Evolutionary conservation across 2,888 invertebrate species (phyloP).

Genomic region (Lepas anatifera): DNA sequence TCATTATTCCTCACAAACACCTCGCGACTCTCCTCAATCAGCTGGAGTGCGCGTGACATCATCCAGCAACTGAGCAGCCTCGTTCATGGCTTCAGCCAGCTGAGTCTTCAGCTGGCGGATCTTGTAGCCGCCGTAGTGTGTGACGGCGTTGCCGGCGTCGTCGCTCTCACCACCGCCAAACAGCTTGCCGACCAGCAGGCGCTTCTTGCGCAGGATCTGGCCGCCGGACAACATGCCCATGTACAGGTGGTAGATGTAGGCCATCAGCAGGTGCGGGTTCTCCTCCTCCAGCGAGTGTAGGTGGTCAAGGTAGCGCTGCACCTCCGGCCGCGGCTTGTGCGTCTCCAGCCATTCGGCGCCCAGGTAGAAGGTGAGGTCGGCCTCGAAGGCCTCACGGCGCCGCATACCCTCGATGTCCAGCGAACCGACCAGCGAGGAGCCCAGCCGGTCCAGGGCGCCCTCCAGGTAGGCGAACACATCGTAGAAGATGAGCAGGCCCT

Average conservation of each 20-base stretch:
- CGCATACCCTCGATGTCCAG: conserved; percentile 40
- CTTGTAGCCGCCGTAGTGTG: conserved; percentile 47
- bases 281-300: conserved; percentile 47
- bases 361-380: conserved; percentile 52
- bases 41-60: conserved; percentile 47
- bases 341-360: conserved; percentile 41
- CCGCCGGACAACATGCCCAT: conserved; percentile 66
- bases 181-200: conserved; percentile 37
- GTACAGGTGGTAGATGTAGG: conserved; percentile 65
- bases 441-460: conserved; percentile 43
- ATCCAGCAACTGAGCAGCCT: conserved; percentile 49
- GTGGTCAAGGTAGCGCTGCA: conserved; percentile 53
- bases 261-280: conserved; percentile 50
- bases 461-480: conserved; percentile 62
- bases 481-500: conserved; percentile 62
- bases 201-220: conserved; percentile 57
- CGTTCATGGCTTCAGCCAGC: conserved; percentile 51
- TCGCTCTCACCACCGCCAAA: background rate
- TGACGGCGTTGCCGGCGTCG: conserved; percentile 36
- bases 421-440: conserved; percentile 37
- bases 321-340: conserved; percentile 41
- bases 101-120: conserved; percentile 52
- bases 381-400: conserved; percentile 57
- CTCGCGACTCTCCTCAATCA: conserved; percentile 58
- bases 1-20: conserved; percentile 60